These are phyloP conservation scores for Heteromyza rotundicornis DNA, from an alignment of 2,888 invertebrate species.

Conservation along the genomic window DNA sequence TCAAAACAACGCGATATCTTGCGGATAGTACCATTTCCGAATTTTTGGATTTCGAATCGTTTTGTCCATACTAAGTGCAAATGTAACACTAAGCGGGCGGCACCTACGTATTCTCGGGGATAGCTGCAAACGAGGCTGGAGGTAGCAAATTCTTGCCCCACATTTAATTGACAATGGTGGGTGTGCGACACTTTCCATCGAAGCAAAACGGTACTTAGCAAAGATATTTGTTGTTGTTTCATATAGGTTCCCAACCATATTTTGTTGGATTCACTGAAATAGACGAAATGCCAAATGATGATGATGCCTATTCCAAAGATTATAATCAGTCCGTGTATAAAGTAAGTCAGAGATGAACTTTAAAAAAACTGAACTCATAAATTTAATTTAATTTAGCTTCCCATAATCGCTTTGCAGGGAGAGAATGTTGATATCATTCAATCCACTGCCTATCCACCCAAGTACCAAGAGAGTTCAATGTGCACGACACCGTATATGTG, in stretches of 20 bases:
- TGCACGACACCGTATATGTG: constrained; percentile 57
- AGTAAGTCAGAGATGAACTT: too few species aligned
- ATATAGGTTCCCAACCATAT: constrained; percentile 47
- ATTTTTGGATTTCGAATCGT: too few species aligned
- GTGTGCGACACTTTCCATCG: not conserved
- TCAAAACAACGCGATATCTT: too few species aligned
- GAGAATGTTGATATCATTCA: constrained; percentile 59
- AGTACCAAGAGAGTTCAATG: constrained; percentile 59
- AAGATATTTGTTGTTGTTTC: too few species aligned
- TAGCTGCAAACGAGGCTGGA: constrained; percentile 59
- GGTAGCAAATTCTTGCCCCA: constrained; percentile 57
- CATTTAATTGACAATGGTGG: constrained; percentile 43
- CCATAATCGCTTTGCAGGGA: constrained; percentile 57
- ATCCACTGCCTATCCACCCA: constrained; percentile 58
- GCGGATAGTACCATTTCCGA: too few species aligned
- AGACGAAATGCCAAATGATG: constrained; percentile 56
- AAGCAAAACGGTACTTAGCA: too few species aligned
- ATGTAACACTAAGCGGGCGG: constrained; percentile 51
- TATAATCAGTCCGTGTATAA: constrained; percentile 59
- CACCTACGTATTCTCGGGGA: constrained; percentile 54
- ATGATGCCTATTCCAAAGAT: constrained; percentile 58
- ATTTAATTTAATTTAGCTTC: too few species aligned
- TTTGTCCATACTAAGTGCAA: too few species aligned
- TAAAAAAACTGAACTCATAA: too few species aligned
- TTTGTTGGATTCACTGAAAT: constrained; percentile 55